These are phyloP conservation scores for Hemaris fuciformis DNA, from an alignment of 2,888 invertebrate species.

Conservation along the genomic window DNA sequence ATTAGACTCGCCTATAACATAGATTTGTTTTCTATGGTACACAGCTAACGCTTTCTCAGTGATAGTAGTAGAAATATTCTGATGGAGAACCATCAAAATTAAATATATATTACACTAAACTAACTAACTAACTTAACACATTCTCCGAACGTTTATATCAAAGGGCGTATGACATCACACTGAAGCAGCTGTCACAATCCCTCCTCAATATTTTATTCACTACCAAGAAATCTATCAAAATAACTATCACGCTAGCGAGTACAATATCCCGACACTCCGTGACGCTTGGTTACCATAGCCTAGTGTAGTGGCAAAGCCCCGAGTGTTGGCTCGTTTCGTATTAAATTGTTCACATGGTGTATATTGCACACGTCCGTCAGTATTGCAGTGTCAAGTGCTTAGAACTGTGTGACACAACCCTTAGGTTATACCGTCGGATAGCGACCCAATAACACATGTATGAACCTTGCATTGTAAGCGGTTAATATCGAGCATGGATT, in stretches of 20 bases:
- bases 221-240: neutral
- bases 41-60: too few species aligned
- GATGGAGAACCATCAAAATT: too few species aligned
- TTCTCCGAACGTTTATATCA: neutral
- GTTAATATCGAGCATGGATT: neutral
- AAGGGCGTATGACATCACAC: neutral
- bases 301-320: conserved; percentile 12
- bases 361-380: conserved; percentile 13
- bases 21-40: too few species aligned
- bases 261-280: neutral
- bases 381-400: conserved; percentile 14
- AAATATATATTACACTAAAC: too few species aligned
- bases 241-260: neutral
- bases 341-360: conserved; percentile 14
- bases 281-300: conserved; percentile 1
- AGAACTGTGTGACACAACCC: neutral
- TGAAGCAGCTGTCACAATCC: neutral
- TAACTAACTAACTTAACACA: too few species aligned
- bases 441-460: neutral
- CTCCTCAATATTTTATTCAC: neutral
- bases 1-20: too few species aligned
- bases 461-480: neutral
- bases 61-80: too few species aligned
- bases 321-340: conserved; percentile 15
- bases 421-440: neutral